Evolutionary conservation across 2,113 vertebrate species (phyloP).

Genomic region (Pangasianodon gigas): DNA sequence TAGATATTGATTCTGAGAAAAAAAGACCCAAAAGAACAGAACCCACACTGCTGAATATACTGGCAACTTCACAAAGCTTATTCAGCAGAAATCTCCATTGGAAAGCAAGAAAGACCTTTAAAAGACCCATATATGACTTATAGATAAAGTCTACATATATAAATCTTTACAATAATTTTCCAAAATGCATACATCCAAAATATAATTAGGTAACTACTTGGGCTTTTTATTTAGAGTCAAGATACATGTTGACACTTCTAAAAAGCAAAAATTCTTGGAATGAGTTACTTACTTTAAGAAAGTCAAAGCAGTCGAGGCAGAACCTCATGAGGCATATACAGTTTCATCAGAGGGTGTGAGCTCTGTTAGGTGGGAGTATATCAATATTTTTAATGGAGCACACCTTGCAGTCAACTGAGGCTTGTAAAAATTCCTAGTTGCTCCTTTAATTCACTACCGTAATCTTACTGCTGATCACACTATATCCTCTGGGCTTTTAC

Average conservation of each 20-base stretch:
- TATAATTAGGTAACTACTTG: neutral
- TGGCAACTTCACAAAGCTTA: too few species aligned
- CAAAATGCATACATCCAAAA: neutral
- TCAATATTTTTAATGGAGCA: neutral
- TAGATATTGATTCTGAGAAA: conserved; percentile 2
- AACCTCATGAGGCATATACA: neutral
- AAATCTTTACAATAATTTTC: neutral
- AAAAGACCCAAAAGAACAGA: neutral
- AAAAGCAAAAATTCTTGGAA: neutral
- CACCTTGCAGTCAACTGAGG: neutral
- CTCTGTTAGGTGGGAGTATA: neutral
- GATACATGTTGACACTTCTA: neutral
- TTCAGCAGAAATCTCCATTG: neutral
- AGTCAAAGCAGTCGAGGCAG: neutral
- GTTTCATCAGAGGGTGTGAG: neutral
- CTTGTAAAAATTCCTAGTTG: neutral
- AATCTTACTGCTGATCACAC: neutral
- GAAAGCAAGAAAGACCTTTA: neutral
- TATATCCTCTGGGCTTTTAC: neutral
- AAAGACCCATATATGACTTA: neutral
- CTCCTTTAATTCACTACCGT: neutral
- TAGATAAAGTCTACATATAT: neutral
- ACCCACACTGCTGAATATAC: neutral
- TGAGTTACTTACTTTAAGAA: neutral
- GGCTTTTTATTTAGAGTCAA: neutral